Conservation (phyloP, 2,888 invertebrate species). For the Patella pellucida region DNA sequence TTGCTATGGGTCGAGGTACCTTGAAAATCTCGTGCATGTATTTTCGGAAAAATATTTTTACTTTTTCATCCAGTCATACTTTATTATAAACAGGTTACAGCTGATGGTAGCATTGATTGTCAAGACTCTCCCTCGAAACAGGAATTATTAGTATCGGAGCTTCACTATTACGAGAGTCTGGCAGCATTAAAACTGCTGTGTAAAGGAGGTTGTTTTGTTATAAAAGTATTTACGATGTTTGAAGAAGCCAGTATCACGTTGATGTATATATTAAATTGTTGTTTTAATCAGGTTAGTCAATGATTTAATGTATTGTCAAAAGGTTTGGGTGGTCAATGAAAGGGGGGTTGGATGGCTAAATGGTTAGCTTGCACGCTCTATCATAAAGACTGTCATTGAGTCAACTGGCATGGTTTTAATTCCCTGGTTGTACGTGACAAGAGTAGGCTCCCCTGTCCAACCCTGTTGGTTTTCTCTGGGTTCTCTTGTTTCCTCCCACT, state of each 20-base stretch:
- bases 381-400: too few relatives aligned
- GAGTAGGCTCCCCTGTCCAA: too few relatives aligned
- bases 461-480: too few relatives aligned
- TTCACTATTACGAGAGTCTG: constrained; percentile 88
- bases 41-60: neutral
- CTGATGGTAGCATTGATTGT: constrained; percentile 95
- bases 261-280: constrained; percentile 83
- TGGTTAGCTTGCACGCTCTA: too few relatives aligned
- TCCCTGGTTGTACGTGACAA: too few relatives aligned
- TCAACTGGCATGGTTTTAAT: too few relatives aligned
- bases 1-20: too few relatives aligned
- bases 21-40: too few relatives aligned
- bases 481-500: too few relatives aligned
- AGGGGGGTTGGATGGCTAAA: too few relatives aligned
- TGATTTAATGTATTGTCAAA: too few relatives aligned
- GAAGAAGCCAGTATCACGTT: constrained; percentile 85
- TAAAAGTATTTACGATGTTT: constrained; percentile 92
- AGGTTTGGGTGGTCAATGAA: too few relatives aligned
- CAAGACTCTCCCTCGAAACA: constrained; percentile 87
- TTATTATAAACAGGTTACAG: constrained; percentile 80
- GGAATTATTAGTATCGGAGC: constrained; percentile 82
- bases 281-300: constrained; percentile 75
- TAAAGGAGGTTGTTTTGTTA: constrained; percentile 82
- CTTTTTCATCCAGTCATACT: neutral
- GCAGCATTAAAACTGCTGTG: constrained; percentile 82